A percentile compares a stretch with the other conserved stretches of the same genome.
Conservation (phyloP, 2,888 invertebrate genomes). For the Hofmannophila pseudospretella region DNA sequence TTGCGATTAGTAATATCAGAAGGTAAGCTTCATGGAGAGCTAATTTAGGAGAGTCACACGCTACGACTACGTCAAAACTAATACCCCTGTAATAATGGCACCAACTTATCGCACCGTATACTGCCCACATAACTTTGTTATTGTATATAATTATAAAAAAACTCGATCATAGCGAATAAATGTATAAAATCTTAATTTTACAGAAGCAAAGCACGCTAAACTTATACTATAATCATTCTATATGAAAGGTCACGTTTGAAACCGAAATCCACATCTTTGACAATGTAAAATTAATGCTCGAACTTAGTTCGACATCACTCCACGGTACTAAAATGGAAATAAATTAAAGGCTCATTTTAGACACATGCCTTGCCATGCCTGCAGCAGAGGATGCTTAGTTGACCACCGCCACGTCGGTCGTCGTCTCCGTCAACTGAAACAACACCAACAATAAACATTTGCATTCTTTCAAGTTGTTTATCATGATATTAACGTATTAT, state of each 20-base stretch:
- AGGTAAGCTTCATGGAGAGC: conserved; percentile 9
- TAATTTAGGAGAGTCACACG: conserved; percentile 49
- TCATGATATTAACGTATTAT: too few relatives aligned
- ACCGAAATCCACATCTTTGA: conserved; percentile 60
- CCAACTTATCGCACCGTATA: conserved; percentile 78
- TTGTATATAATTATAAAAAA: conserved; percentile 65
- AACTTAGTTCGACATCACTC: conserved; percentile 71
- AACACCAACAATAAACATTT: conserved; percentile 2
- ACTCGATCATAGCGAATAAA: conserved; percentile 72
- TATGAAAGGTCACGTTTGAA: conserved; percentile 61
- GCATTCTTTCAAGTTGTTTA: too few relatives aligned
- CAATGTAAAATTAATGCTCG: conserved; percentile 50
- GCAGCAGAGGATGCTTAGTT: conserved; percentile 45
- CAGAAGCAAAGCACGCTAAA: conserved; percentile 77
- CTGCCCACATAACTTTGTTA: conserved; percentile 77
- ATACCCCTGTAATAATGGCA: conserved; percentile 78
- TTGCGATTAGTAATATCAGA: conserved; percentile 15
- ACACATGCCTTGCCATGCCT: conserved; percentile 40
- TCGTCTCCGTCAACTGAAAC: conserved; percentile 44
- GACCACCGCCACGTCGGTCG: conserved; percentile 49
- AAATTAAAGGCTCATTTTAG: conserved; percentile 66
- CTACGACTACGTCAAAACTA: conserved; percentile 58
- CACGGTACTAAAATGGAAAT: conserved; percentile 59
- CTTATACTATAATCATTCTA: conserved; percentile 72
- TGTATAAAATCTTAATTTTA: conserved; percentile 75